Percentiles rank a stretch among this genome's conserved stretches.
phyloP scores from a whole-genome alignment of 92 coral and sea anemone species.

The Paramuricea clavata region DNA sequence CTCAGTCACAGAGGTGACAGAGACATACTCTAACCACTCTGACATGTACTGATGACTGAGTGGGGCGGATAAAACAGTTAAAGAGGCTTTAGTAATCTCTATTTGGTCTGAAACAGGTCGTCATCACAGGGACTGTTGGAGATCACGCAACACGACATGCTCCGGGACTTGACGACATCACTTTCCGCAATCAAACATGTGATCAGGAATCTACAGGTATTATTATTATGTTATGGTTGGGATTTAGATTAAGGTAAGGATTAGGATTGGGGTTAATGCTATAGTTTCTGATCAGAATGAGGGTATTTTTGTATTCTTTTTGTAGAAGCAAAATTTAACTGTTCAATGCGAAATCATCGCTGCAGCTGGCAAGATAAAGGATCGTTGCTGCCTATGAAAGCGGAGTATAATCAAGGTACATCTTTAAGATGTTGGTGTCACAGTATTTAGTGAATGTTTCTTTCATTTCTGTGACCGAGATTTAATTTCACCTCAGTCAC shows the following conservation, averaged over 20 bases:
- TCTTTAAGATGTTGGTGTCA: too few relatives aligned
- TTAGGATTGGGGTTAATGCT: neutral
- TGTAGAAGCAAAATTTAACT: neutral
- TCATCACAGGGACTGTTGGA: constrained; percentile 1
- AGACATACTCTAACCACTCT: too few relatives aligned
- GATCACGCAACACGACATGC: neutral
- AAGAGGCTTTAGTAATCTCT: neutral
- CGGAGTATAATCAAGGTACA: neutral
- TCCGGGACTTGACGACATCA: constrained; percentile 5
- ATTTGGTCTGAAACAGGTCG: neutral
- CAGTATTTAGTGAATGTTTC: too few relatives aligned
- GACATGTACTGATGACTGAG: too few relatives aligned
- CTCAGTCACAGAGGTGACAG: too few relatives aligned
- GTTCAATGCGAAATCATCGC: neutral
- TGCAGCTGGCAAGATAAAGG: neutral
- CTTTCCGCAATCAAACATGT: neutral
- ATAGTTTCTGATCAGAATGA: too few relatives aligned
- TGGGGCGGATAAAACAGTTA: too few relatives aligned
- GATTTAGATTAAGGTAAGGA: neutral
- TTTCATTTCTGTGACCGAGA: too few relatives aligned
- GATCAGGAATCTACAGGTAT: neutral
- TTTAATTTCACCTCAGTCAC: too few relatives aligned
- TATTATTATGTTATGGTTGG: too few relatives aligned
- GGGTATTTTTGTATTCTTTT: neutral
- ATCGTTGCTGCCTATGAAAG: neutral